Evolutionary conservation across 2,888 invertebrate genomes (phyloP).

Genomic region (Drosophila pegasa): DNA sequence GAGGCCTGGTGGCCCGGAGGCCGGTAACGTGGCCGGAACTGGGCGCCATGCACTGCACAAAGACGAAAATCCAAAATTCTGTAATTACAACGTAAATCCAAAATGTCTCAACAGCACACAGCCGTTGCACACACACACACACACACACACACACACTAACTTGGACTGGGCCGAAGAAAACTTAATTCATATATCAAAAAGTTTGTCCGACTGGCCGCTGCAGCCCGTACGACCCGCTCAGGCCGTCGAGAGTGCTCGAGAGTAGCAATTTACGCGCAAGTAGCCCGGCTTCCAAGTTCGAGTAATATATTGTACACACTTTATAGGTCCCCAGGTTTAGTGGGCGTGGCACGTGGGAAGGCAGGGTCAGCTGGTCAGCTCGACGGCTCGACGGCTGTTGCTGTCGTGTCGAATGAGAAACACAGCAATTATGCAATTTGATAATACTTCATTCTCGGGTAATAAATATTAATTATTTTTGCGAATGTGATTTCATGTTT

Average conservation of each 20-base stretch:
- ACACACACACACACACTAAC: conserved; percentile 32
- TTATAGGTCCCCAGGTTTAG: conserved; percentile 50
- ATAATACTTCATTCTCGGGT: conserved; percentile 80
- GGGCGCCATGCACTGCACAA: conserved; percentile 42
- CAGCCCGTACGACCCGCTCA: conserved; percentile 1
- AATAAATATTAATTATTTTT: conserved; percentile 80
- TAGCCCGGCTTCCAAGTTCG: conserved; percentile 64
- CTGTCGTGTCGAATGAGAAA: conserved; percentile 81
- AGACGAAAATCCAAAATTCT: conserved; percentile 78
- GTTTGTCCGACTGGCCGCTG: conserved; percentile 51
- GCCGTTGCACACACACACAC: conserved; percentile 58
- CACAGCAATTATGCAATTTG: conserved; percentile 81
- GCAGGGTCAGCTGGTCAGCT: conserved; percentile 10
- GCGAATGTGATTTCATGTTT: conserved; percentile 63
- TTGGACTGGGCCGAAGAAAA: conserved; percentile 55
- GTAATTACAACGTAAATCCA: conserved; percentile 82
- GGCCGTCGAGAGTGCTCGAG: conserved; percentile 55
- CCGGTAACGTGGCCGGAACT: conserved; percentile 32
- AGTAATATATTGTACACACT: conserved; percentile 58
- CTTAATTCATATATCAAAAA: conserved; percentile 80
- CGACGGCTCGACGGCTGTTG: conserved; percentile 12
- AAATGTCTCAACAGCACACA: conserved; percentile 80
- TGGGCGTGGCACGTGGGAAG: conserved; percentile 34
- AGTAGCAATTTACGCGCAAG: conserved; percentile 81
- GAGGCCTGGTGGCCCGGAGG: conserved; percentile 4